phyloP scores from a whole-genome alignment of 2,888 invertebrate genomes.

The Invenusta paracnida region DNA sequence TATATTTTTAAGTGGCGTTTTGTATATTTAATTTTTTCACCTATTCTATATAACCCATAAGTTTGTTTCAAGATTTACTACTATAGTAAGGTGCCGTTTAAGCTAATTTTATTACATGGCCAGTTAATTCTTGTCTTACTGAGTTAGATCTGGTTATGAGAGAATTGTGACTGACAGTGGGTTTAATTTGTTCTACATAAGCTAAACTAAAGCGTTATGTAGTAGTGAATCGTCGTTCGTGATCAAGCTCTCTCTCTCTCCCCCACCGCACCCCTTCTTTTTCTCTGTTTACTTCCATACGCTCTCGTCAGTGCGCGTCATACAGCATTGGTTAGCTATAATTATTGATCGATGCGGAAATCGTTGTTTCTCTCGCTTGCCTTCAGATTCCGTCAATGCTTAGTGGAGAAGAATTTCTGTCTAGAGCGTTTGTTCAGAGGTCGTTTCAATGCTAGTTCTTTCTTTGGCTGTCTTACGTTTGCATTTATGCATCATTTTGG shows the following conservation, averaged over 20 bases:
- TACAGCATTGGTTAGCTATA: no score
- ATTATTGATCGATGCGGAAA: not conserved
- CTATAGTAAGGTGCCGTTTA: no score
- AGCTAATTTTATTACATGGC: no score
- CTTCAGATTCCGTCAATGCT: not conserved
- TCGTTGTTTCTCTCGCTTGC: not conserved
- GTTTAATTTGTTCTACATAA: conserved; percentile 4
- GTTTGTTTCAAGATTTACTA: no score
- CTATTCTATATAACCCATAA: no score
- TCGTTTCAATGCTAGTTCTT: not conserved
- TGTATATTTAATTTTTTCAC: no score
- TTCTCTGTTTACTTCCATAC: not conserved
- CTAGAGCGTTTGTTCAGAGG: not conserved
- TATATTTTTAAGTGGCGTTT: no score
- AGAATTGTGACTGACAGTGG: no score
- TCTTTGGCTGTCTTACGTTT: not conserved
- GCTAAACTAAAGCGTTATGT: not conserved
- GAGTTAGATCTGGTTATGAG: no score
- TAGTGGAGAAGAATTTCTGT: not conserved
- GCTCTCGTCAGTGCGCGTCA: not conserved
- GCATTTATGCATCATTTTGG: not conserved
- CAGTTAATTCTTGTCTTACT: no score
- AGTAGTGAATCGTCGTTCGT: not conserved
- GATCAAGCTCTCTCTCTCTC: conserved; percentile 3
- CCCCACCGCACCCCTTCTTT: not conserved